Evolutionary conservation across 2,797 vertebrate species (phyloP).

Genomic region (Pangasius djambal): DNA sequence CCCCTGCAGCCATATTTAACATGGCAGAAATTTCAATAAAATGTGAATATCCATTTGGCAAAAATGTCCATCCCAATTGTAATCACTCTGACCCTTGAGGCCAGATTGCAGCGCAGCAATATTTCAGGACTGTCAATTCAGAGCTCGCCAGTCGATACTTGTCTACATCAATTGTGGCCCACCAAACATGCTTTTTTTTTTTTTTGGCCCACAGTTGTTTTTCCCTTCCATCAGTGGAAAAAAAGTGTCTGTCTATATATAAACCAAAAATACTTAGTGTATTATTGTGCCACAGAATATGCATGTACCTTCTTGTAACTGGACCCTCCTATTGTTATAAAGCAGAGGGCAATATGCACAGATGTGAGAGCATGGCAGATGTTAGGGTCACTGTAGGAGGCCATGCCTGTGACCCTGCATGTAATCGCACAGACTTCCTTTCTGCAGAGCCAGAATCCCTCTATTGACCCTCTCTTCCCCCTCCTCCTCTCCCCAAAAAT

Average conservation of each 20-base stretch:
- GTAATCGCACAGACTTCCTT: constrained; percentile 52
- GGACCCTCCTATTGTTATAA: constrained; percentile 7
- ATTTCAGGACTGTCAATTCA: constrained; percentile 50
- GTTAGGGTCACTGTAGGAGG: constrained; percentile 68
- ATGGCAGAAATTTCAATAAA: constrained; percentile 54
- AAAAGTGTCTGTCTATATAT: background rate
- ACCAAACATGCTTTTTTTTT: background rate
- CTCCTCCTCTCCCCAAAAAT: background rate
- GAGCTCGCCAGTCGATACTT: constrained; percentile 42
- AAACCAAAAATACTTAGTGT: background rate
- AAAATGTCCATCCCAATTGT: constrained; percentile 47
- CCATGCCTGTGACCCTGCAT: constrained; percentile 68
- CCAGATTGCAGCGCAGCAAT: constrained; percentile 15
- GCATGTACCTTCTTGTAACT: background rate
- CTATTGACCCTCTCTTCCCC: constrained; percentile 18
- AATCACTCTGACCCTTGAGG: constrained; percentile 39
- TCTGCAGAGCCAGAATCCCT: constrained; percentile 31
- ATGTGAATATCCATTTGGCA: constrained; percentile 47
- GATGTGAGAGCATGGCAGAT: constrained; percentile 71
- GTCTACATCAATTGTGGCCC: constrained; percentile 36
- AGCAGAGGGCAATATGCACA: constrained; percentile 57
- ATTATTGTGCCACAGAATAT: background rate
- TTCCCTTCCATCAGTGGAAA: background rate
- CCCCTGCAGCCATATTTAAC: constrained; percentile 48
- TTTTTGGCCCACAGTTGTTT: constrained; percentile 1